Evolutionary conservation across 2,113 vertebrate genomes (phyloP).

Genomic region (Hiodon tergisus): DNA sequence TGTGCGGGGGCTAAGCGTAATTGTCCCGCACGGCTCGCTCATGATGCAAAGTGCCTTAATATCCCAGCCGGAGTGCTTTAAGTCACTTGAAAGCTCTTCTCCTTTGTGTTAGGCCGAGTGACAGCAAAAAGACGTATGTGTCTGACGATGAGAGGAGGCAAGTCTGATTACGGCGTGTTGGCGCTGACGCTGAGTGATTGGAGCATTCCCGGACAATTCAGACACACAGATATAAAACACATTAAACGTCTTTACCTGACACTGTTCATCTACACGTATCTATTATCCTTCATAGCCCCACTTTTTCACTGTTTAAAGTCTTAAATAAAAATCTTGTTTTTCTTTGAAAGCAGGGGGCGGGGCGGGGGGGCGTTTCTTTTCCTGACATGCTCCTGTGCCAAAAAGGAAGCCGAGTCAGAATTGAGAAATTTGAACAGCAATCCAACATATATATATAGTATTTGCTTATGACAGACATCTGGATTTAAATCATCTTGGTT

Average conservation of each 20-base stretch:
- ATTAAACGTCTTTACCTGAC: slow-evolving; percentile 71
- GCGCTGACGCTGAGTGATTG: slow-evolving; percentile 54
- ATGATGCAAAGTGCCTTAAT: slow-evolving; percentile 41
- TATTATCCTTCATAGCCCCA: slow-evolving; percentile 52
- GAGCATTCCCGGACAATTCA: slow-evolving; percentile 65
- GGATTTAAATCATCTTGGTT: slow-evolving; percentile 38
- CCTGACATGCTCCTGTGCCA: slow-evolving; percentile 51
- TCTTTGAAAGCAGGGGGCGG: background rate
- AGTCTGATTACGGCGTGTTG: slow-evolving; percentile 65
- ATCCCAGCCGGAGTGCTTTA: slow-evolving; percentile 47
- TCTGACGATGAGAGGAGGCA: slow-evolving; percentile 60
- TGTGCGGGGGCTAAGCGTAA: slow-evolving; percentile 44
- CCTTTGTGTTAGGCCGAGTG: slow-evolving; percentile 55
- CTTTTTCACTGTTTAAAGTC: slow-evolving; percentile 47
- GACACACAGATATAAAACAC: slow-evolving; percentile 71
- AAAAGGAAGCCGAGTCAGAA: slow-evolving; percentile 40
- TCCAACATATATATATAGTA: slow-evolving; percentile 25
- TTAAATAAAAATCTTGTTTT: slow-evolving; percentile 34
- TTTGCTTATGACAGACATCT: slow-evolving; percentile 32
- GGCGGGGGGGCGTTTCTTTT: slow-evolving; percentile 34
- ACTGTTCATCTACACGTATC: slow-evolving; percentile 63
- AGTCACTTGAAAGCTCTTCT: slow-evolving; percentile 48
- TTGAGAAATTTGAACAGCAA: slow-evolving; percentile 31
- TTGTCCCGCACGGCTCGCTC: slow-evolving; percentile 48
- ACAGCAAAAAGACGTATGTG: slow-evolving; percentile 60